Percentiles rank a stretch among this genome's conserved stretches.
Conservation (phyloP, 2,888 invertebrate species). For the Muschampia plurimacula region DNA sequence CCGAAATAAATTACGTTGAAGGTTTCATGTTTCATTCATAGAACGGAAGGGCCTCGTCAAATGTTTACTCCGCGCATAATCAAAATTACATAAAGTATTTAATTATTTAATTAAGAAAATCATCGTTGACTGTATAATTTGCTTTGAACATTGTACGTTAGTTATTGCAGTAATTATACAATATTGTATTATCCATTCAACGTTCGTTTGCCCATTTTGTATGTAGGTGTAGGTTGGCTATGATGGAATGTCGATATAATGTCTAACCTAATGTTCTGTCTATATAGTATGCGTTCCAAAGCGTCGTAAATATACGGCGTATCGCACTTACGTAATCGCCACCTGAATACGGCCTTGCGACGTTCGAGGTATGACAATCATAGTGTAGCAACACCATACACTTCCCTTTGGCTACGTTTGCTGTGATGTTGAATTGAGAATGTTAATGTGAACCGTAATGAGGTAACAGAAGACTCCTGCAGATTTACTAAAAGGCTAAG, state of each 20-base stretch:
- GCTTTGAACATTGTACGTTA: not conserved
- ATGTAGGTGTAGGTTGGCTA: too few species aligned
- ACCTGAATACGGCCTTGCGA: conserved; percentile 56
- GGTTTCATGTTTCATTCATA: not conserved
- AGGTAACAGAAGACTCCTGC: too few species aligned
- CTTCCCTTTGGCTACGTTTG: not conserved
- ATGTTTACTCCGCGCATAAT: not conserved
- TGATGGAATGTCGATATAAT: not conserved
- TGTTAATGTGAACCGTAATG: too few species aligned
- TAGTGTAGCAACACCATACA: not conserved
- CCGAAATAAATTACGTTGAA: not conserved
- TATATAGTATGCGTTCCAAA: conserved; percentile 14
- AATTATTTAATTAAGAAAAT: not conserved
- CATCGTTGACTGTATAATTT: conserved; percentile 9
- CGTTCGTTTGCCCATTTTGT: conserved; percentile 1
- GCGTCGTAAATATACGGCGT: conserved; percentile 41
- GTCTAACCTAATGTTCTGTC: not conserved
- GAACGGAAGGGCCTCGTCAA: conserved; percentile 4
- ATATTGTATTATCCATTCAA: conserved; percentile 2
- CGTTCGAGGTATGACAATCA: conserved; percentile 34
- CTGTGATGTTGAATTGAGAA: conserved; percentile 22
- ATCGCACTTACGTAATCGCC: conserved; percentile 62
- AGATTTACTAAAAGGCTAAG: too few species aligned
- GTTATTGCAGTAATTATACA: conserved; percentile 12
- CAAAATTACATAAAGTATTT: not conserved